Percentiles rank a stretch among this genome's conserved stretches.
phyloP scores from a whole-genome alignment of 2,888 invertebrate genomes.

The Tetragonula carbonaria region DNA sequence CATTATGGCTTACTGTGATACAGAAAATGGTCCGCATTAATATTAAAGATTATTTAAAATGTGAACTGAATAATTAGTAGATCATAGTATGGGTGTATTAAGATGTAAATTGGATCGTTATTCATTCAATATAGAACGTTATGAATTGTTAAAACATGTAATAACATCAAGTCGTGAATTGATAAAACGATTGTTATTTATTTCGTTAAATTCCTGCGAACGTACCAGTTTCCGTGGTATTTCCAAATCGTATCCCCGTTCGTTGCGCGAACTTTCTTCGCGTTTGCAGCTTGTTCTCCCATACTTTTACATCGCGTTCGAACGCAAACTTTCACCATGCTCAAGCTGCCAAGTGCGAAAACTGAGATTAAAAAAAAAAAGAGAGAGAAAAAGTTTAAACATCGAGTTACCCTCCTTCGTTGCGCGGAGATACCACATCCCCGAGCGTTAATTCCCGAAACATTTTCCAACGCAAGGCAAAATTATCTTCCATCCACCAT shows the following conservation, averaged over 20 bases:
- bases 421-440: neutral
- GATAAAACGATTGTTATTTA: neutral
- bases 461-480: neutral
- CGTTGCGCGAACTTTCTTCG: neutral
- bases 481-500: neutral
- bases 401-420: neutral
- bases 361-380: neutral
- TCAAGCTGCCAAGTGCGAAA: neutral
- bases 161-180: neutral
- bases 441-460: neutral
- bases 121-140: neutral
- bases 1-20: neutral
- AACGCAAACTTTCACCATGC: neutral
- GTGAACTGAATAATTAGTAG: neutral
- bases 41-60: neutral
- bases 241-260: neutral
- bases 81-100: neutral
- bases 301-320: neutral
- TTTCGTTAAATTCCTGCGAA: neutral
- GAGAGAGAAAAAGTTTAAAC: neutral
- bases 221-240: neutral
- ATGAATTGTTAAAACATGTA: neutral
- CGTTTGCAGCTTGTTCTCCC: neutral
- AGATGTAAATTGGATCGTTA: neutral
- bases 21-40: neutral